These are phyloP conservation scores for Amblyjoppa fuscipennis DNA, from an alignment of 2,888 invertebrate genomes.

Conservation along the genomic window DNA sequence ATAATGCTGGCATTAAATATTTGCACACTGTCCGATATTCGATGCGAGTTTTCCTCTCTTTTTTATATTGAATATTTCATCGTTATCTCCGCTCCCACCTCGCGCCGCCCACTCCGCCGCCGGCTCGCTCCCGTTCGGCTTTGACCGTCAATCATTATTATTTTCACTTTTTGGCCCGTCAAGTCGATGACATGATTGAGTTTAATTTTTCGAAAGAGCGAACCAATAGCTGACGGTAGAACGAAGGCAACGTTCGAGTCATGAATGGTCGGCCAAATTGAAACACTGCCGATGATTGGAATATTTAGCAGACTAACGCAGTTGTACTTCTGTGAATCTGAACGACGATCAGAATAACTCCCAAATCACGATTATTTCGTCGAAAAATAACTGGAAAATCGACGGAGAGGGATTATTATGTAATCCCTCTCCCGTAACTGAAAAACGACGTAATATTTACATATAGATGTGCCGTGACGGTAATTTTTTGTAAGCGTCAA, in stretches of 20 bases:
- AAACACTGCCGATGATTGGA: conserved; percentile 52
- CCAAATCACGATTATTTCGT: conserved; percentile 4
- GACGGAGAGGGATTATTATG: conserved; percentile 27
- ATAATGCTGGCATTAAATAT: not conserved
- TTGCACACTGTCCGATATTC: not conserved
- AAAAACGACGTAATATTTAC: conserved; percentile 12
- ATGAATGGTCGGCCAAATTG: conserved; percentile 44
- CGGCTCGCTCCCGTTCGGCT: conserved; percentile 9
- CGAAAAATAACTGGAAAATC: conserved; percentile 38
- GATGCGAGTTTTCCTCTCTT: not conserved
- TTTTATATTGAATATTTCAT: conserved; percentile 41
- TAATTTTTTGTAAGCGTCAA: no score
- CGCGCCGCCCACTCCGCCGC: not conserved
- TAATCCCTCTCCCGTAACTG: conserved; percentile 12
- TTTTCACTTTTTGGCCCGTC: conserved; percentile 51
- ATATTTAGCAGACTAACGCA: conserved; percentile 20
- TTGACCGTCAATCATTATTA: conserved; percentile 57
- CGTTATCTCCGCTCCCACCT: conserved; percentile 26
- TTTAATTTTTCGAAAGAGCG: conserved; percentile 43
- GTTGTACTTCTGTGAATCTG: conserved; percentile 11
- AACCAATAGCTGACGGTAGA: not conserved
- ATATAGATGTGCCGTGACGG: not conserved
- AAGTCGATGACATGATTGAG: conserved; percentile 48
- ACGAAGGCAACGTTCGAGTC: conserved; percentile 9
- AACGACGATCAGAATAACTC: conserved; percentile 26